Percentiles rank a stretch among this genome's conserved stretches.
Conservation (phyloP, 2,113 vertebrate species). For the Castor canadensis region DNA sequence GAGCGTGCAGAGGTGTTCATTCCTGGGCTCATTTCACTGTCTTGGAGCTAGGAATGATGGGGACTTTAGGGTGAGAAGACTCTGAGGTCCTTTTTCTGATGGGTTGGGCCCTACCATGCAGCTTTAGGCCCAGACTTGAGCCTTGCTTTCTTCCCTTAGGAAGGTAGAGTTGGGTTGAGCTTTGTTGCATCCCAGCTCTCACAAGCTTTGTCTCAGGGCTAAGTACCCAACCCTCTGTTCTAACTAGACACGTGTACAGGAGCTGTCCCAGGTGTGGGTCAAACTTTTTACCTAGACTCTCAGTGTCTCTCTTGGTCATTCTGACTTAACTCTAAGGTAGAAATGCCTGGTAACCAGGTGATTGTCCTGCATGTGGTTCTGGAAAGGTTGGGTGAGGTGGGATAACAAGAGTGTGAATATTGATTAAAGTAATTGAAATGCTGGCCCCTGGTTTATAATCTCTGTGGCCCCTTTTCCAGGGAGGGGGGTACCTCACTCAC, state of each 20-base stretch:
- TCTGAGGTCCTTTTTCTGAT: no score
- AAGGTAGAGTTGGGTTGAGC: neutral
- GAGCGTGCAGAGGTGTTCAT: neutral
- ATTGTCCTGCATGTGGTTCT: constrained; percentile 17
- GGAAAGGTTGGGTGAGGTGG: neutral
- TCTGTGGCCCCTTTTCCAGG: neutral
- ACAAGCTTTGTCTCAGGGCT: neutral
- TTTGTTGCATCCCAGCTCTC: neutral
- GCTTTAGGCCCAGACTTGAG: neutral
- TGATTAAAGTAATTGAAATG: neutral
- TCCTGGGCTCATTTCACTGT: neutral
- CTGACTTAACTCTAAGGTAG: neutral
- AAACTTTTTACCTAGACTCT: neutral
- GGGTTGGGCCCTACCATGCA: neutral
- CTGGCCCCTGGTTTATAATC: neutral
- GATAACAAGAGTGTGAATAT: neutral
- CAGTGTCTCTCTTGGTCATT: neutral
- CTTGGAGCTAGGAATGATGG: neutral
- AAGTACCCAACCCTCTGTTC: neutral
- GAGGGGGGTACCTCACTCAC: constrained; percentile 42
- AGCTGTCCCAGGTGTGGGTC: rapidly evolving
- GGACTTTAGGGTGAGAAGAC: neutral
- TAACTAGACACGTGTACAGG: rapidly evolving
- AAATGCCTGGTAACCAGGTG: neutral
- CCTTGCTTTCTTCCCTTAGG: neutral